These are phyloP conservation scores for Drosophila subsilvestris DNA, from an alignment of 2,888 invertebrate genomes.

Conservation along the genomic window DNA sequence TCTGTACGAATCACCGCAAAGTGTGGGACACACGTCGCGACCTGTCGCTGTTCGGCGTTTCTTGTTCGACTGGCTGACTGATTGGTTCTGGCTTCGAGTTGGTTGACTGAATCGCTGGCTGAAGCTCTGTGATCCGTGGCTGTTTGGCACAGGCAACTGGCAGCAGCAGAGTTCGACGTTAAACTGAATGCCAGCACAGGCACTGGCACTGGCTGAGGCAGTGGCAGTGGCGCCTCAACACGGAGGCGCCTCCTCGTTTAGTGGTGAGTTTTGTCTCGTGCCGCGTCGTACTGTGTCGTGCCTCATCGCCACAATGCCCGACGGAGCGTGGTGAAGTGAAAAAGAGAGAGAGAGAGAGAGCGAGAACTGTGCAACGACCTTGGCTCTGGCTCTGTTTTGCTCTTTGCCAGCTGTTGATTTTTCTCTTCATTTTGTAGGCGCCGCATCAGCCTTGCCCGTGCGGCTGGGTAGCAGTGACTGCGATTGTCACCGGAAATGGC, in stretches of 20 bases:
- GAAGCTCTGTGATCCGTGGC: not conserved
- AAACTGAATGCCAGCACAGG: constrained; percentile 58
- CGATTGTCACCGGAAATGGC: constrained; percentile 7
- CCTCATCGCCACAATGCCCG: not conserved
- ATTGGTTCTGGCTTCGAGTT: not conserved
- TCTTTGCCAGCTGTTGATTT: constrained; percentile 52
- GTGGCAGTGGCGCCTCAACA: constrained; percentile 1
- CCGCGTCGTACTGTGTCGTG: not conserved
- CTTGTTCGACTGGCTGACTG: constrained; percentile 13
- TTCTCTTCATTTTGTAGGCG: constrained; percentile 29
- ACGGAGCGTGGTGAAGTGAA: constrained; percentile 4
- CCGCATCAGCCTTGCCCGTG: not conserved
- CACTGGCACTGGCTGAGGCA: too few species aligned
- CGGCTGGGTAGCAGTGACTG: constrained; percentile 14
- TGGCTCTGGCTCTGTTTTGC: constrained; percentile 31
- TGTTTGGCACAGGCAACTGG: constrained; percentile 48
- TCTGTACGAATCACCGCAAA: not conserved
- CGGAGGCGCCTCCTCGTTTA: constrained; percentile 5
- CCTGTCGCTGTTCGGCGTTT: constrained; percentile 7
- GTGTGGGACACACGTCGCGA: constrained; percentile 11
- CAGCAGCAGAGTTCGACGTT: constrained; percentile 69
- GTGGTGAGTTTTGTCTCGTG: constrained; percentile 23
- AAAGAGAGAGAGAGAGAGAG: constrained; percentile 12
- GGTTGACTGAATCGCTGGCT: not conserved
- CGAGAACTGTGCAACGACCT: constrained; percentile 28